Evolutionary conservation across 2,888 invertebrate species (phyloP).

Genomic region (Perithous albicinctus): DNA sequence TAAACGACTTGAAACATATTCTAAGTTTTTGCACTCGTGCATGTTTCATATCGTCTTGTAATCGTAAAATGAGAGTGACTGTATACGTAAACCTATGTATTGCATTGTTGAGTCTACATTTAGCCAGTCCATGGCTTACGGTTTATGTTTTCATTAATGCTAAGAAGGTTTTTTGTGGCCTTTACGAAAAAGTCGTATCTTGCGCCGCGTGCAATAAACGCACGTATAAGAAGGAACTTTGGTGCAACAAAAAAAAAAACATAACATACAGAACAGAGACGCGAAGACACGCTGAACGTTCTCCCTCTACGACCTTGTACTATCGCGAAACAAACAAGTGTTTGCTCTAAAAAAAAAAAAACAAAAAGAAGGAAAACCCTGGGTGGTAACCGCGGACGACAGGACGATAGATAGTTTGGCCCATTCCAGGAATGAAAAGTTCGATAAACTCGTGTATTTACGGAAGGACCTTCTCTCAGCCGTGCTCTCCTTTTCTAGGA

Average conservation of each 20-base stretch:
- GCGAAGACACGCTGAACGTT: neutral
- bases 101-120: slow-evolving; percentile 68
- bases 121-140: slow-evolving; percentile 42
- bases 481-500: slow-evolving; percentile 50
- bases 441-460: slow-evolving; percentile 43
- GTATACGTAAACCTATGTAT: slow-evolving; percentile 68
- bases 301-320: slow-evolving; percentile 14
- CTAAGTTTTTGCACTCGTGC: too few relatives aligned
- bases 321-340: slow-evolving; percentile 5
- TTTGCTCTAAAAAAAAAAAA: slow-evolving; percentile 34
- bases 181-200: slow-evolving; percentile 48
- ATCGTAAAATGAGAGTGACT: slow-evolving; percentile 59
- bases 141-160: slow-evolving; percentile 43
- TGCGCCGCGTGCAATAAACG: slow-evolving; percentile 53
- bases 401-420: slow-evolving; percentile 53
- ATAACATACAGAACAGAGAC: slow-evolving; percentile 22
- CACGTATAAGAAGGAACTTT: slow-evolving; percentile 69
- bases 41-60: slow-evolving; percentile 4
- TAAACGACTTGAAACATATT: too few relatives aligned
- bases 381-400: slow-evolving; percentile 37
- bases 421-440: slow-evolving; percentile 68
- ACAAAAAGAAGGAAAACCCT: too few relatives aligned
- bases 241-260: slow-evolving; percentile 64
- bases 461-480: slow-evolving; percentile 46
- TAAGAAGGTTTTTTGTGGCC: slow-evolving; percentile 61